Evolutionary conservation across 2,888 invertebrate species (phyloP).

Genomic region (Caenorhabditis becei): DNA sequence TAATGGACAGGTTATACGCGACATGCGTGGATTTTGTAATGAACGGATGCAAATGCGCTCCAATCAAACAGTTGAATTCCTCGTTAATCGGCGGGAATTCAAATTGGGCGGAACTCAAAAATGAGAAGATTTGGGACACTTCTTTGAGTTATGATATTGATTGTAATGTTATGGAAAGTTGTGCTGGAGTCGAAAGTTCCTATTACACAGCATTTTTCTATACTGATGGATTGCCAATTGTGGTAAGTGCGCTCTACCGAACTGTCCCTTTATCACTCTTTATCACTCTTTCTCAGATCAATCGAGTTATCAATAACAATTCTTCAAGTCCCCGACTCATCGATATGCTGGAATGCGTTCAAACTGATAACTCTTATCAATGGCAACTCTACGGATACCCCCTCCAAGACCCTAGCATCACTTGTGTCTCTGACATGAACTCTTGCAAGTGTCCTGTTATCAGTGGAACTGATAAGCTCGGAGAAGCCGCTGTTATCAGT

Average conservation of each 20-base stretch:
- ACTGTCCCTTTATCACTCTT: no score
- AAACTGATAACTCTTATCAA: no score
- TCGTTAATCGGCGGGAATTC: neutral
- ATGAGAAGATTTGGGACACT: neutral
- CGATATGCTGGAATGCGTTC: no score
- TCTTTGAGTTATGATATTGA: neutral
- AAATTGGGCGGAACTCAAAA: neutral
- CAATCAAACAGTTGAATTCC: no score
- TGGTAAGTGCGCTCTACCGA: no score
- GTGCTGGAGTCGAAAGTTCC: neutral
- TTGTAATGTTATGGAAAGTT: neutral
- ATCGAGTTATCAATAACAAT: neutral
- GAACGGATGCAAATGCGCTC: no score
- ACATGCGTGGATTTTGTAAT: neutral
- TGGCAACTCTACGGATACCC: neutral
- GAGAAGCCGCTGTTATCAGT: neutral
- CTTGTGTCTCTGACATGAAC: slow-evolving; percentile 4
- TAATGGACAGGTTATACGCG: no score
- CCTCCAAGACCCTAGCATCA: neutral
- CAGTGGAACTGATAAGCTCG: neutral
- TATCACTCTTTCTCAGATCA: neutral
- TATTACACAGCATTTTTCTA: neutral
- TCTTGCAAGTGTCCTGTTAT: neutral
- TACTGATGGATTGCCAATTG: neutral
- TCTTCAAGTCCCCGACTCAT: no score